phyloP scores from a whole-genome alignment of 2,113 vertebrate genomes.

The Spheniscus mendiculus region DNA sequence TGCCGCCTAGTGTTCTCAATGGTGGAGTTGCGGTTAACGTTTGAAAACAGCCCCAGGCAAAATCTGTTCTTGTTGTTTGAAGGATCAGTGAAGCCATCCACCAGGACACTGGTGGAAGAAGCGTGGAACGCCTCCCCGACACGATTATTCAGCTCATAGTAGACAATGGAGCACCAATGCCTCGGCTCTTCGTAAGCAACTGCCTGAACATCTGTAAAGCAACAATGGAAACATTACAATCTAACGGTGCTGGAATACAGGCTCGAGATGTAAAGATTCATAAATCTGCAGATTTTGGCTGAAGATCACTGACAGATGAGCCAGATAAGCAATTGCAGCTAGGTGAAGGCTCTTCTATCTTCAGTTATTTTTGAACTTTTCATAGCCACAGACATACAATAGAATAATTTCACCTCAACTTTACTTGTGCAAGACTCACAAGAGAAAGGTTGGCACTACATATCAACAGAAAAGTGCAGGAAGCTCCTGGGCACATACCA shows the following conservation, averaged over 20 bases:
- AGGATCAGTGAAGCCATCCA: conserved; percentile 98
- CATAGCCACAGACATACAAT: not conserved
- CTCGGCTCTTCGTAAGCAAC: conserved; percentile 97
- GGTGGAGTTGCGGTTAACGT: conserved; percentile 98
- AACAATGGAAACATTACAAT: conserved; percentile 43
- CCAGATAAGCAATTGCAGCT: not conserved
- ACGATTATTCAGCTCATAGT: conserved; percentile 98
- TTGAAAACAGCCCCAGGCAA: conserved; percentile 96
- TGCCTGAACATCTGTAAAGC: conserved; percentile 90
- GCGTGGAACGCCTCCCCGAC: conserved; percentile 97
- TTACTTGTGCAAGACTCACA: not conserved
- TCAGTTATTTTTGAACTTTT: not conserved
- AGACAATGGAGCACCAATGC: conserved; percentile 99
- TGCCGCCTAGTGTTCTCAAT: conserved; percentile 98
- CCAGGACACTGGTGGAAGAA: conserved; percentile 94
- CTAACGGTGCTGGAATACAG: not conserved
- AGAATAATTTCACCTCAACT: not conserved
- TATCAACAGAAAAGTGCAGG: not conserved
- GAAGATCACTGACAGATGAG: not conserved
- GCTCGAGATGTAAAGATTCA: not conserved
- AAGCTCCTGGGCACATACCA: not conserved
- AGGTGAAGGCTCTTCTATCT: not conserved
- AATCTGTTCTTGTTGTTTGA: conserved; percentile 99
- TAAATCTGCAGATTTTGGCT: not conserved
- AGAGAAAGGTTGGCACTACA: not conserved